Evolutionary conservation across 2,797 vertebrate genomes (phyloP).

Genomic region (Brachyrhaphis roseni): DNA sequence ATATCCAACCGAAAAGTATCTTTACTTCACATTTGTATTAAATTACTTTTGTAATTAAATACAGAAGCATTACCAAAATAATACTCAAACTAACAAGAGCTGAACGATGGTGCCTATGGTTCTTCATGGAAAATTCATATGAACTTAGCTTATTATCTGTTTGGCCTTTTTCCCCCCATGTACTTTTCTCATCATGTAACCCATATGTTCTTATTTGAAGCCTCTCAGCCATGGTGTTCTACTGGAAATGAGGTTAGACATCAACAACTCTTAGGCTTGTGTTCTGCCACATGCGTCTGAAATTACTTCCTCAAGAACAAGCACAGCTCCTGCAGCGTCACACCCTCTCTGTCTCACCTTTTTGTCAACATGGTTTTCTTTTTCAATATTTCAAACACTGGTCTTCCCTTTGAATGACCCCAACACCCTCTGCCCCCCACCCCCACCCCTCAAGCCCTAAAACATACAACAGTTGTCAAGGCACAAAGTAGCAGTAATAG

Average conservation of each 20-base stretch:
- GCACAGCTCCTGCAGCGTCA: slow-evolving; percentile 32
- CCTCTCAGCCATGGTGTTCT: slow-evolving; percentile 18
- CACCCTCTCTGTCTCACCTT: slow-evolving; percentile 16
- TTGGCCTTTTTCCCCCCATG: neutral
- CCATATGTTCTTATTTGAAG: slow-evolving; percentile 4
- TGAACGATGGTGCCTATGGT: neutral
- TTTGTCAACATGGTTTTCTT: slow-evolving; percentile 8
- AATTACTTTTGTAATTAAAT: neutral
- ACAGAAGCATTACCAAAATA: neutral
- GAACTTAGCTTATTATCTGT: neutral
- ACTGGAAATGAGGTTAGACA: slow-evolving; percentile 45
- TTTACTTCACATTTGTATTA: neutral
- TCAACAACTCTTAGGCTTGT: slow-evolving; percentile 30
- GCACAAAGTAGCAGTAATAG: too few species aligned
- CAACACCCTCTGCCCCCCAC: too few species aligned
- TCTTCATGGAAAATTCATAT: neutral
- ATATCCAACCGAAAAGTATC: neutral
- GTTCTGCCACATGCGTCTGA: slow-evolving; percentile 27
- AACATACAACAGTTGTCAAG: neutral
- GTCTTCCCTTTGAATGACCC: slow-evolving; percentile 1
- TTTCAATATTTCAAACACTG: slow-evolving; percentile 22
- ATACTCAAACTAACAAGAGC: neutral
- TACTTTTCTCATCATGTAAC: neutral
- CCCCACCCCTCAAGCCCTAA: neutral
- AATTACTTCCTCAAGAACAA: slow-evolving; percentile 55